Evolutionary conservation across 1,140 invertebrate species (phyloP).

Genomic region (Mamestra configurata): DNA sequence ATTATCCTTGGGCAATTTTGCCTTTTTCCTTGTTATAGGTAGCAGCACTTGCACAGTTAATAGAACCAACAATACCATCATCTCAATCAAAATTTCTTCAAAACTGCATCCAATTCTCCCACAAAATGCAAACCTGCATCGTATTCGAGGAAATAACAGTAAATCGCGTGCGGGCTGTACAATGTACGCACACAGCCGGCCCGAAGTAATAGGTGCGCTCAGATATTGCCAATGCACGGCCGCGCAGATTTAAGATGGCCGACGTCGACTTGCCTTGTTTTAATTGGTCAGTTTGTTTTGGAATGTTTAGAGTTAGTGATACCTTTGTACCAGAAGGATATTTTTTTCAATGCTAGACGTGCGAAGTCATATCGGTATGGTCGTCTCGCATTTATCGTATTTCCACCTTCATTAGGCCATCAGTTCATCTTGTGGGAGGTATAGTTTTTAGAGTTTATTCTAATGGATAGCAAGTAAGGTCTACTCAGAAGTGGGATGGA

Average conservation of each 20-base stretch:
- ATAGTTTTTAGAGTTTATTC: too few relatives aligned
- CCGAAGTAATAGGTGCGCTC: constrained; percentile 70
- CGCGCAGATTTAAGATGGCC: constrained; percentile 84
- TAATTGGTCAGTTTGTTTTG: constrained; percentile 73
- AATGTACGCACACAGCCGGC: constrained; percentile 57
- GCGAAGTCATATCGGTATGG: too few relatives aligned
- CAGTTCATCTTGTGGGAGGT: too few relatives aligned
- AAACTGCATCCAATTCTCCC: constrained; percentile 7
- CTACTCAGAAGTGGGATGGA: too few relatives aligned
- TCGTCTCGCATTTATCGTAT: too few relatives aligned
- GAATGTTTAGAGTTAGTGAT: constrained; percentile 64
- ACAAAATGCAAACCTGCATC: constrained; percentile 38
- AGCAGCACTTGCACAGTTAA: too few relatives aligned
- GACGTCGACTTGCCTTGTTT: constrained; percentile 80
- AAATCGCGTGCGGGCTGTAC: constrained; percentile 43
- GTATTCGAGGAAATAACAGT: constrained; percentile 43
- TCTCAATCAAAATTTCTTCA: constrained; percentile 16
- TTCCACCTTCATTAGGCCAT: too few relatives aligned
- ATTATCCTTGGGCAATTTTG: too few relatives aligned
- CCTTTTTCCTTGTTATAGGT: too few relatives aligned
- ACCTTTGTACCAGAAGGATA: neutral
- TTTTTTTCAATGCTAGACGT: too few relatives aligned
- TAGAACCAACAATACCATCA: neutral
- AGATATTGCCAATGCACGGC: constrained; percentile 82
- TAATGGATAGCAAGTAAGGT: too few relatives aligned